These are phyloP conservation scores for Ophraella communa DNA, from an alignment of 2,888 invertebrate species.

Conservation along the genomic window DNA sequence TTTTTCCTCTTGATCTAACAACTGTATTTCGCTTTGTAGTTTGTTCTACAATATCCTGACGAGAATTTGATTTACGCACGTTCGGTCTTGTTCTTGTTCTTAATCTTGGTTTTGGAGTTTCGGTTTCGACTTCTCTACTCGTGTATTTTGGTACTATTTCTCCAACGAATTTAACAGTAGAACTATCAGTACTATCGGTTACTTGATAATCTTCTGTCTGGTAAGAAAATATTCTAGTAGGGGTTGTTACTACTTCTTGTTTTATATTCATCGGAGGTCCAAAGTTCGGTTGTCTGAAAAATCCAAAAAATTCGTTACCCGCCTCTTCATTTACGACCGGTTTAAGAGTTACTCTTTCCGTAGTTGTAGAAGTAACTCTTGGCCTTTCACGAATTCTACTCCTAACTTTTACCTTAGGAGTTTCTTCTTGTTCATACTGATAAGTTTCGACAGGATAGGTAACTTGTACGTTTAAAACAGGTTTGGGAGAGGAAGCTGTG, in stretches of 20 bases:
- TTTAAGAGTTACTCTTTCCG: constrained; percentile 33
- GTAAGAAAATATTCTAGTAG: constrained; percentile 14
- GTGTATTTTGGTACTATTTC: constrained; percentile 55
- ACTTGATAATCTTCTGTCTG: constrained; percentile 20
- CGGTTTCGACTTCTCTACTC: constrained; percentile 31
- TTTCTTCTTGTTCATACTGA: constrained; percentile 36
- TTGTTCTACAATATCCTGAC: constrained; percentile 30
- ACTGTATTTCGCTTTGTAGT: constrained; percentile 40
- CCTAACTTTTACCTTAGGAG: constrained; percentile 41
- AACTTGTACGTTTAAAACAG: constrained; percentile 44
- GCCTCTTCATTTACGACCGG: constrained; percentile 42
- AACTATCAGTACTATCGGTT: constrained; percentile 18
- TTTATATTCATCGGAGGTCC: constrained; percentile 35
- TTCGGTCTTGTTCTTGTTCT: constrained; percentile 43
- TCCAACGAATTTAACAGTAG: constrained; percentile 50
- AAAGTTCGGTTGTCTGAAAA: constrained; percentile 59
- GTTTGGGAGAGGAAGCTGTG: constrained; percentile 35
- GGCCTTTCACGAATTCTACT: constrained; percentile 45
- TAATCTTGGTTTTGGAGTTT: constrained; percentile 39
- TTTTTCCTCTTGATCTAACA: constrained; percentile 56
- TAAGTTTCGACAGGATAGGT: constrained; percentile 39
- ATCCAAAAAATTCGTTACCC: constrained; percentile 60
- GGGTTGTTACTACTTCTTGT: constrained; percentile 15
- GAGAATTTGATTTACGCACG: constrained; percentile 28
- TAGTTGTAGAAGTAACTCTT: constrained; percentile 34